phyloP scores from a whole-genome alignment of 2,113 vertebrate species.

The Ailurus styani region DNA sequence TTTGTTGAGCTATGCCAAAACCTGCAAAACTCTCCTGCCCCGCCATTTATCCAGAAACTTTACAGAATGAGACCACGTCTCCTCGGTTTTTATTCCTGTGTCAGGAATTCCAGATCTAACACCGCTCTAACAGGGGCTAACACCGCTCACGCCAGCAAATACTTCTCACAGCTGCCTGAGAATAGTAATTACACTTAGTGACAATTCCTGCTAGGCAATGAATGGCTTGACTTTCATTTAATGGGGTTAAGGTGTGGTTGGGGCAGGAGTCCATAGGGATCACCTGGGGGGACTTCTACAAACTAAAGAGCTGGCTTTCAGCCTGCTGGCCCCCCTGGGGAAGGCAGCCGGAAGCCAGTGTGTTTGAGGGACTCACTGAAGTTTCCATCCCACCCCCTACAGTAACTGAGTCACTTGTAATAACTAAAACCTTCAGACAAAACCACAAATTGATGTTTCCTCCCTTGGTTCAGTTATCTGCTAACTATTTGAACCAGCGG shows the following conservation, averaged over 20 bases:
- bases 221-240: background rate
- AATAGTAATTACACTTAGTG: background rate
- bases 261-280: background rate
- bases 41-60: conserved; percentile 32
- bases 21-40: background rate
- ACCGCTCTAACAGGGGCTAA: background rate
- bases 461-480: background rate
- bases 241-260: background rate
- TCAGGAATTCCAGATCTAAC: background rate
- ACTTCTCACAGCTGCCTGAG: background rate
- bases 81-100: background rate
- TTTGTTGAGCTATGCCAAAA: background rate
- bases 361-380: background rate
- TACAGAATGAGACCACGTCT: background rate
- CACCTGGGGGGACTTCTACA: background rate
- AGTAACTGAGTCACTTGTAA: background rate
- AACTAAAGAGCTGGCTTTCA: background rate
- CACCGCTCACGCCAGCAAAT: background rate
- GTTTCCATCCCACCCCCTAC: background rate
- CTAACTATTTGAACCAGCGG: background rate
- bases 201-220: background rate
- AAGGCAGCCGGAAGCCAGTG: background rate
- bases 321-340: accelerated
- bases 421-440: background rate
- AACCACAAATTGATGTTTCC: background rate